Evolutionary conservation across 2,888 invertebrate genomes (phyloP), one percentile per base, ranked within the genome.

Genomic region (Unio delphinus): DNA sequence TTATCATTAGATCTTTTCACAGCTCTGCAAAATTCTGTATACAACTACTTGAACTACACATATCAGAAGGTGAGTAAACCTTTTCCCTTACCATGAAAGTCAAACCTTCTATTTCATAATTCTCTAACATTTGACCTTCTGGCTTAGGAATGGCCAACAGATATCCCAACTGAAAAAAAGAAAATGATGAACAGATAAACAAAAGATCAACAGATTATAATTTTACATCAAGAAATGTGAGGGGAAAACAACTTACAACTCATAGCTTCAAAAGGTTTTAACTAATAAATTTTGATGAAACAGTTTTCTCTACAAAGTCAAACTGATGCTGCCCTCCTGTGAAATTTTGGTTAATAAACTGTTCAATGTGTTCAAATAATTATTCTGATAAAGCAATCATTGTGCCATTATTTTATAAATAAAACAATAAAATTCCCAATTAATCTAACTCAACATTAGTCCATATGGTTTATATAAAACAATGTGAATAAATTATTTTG

Each of bases 81-180:
- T 34, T 30, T n/a, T 55, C 34, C 70, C 86, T 86, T 83, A 94
- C 94, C 93, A 94, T 93, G 85, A 94, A 95, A 83, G 94, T 93
- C 86, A 95, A 92, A 67, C 93, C 92, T 0, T 93, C 93, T 70
- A 94, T 90, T 66, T 92, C 89, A 78, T 93, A 92, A 68, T 93
- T 92, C 1, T 92, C 91, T 45, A 45, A 45, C 64, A 91, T 90
- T 5, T 91, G 90, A 67, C 93, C 91, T 83, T 72, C 61, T 18
- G 66, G 59, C 72, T 92, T 91, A 67, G 93, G 93, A n/a, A 96
- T 92, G 0, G 93, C 94, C 18, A 96, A 91, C 74, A 96, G 90
- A 90, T 95, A 95, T 0, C 96, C 95, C 74, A 89, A 74, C 88
- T 89, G 76, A 15, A 76, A 77, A 59, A 34, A 62, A 20, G 64